phyloP scores from a whole-genome alignment of 2,797 vertebrate genomes.

The Syndactyla subalaris region DNA sequence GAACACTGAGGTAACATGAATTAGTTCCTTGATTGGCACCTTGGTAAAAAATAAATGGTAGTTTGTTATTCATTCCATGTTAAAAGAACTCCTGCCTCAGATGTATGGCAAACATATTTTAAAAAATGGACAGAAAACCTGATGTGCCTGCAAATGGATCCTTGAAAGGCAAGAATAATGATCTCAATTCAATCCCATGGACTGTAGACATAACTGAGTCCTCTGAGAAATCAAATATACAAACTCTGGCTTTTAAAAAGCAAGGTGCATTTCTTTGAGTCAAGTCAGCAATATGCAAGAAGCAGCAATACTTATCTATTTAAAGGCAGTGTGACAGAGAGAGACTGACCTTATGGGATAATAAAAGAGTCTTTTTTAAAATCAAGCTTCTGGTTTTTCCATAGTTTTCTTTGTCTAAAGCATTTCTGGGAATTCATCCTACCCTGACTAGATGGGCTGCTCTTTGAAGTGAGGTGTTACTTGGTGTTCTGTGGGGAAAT shows the following conservation, averaged over 20 bases:
- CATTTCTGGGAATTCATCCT: neutral
- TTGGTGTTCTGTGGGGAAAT: neutral
- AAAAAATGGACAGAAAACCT: neutral
- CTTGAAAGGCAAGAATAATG: neutral
- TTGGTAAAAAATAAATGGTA: neutral
- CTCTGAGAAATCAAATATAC: slow-evolving; percentile 40
- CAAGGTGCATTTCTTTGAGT: neutral
- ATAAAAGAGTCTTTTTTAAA: neutral
- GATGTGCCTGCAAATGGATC: neutral
- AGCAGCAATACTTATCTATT: neutral
- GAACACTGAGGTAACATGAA: neutral
- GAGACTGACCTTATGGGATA: neutral
- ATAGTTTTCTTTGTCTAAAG: neutral
- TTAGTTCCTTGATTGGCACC: neutral
- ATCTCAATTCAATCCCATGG: neutral
- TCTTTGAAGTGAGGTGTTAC: neutral
- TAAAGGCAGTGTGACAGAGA: neutral
- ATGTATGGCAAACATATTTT: neutral
- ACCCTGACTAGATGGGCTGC: neutral
- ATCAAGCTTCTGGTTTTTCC: neutral
- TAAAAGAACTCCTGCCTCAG: neutral
- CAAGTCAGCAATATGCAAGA: neutral
- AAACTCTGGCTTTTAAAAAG: neutral
- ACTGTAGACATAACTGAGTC: neutral
- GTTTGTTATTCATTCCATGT: neutral